Evolutionary conservation across 2,113 vertebrate species (phyloP).

Genomic region (Pseudorectes ferrugineus): DNA sequence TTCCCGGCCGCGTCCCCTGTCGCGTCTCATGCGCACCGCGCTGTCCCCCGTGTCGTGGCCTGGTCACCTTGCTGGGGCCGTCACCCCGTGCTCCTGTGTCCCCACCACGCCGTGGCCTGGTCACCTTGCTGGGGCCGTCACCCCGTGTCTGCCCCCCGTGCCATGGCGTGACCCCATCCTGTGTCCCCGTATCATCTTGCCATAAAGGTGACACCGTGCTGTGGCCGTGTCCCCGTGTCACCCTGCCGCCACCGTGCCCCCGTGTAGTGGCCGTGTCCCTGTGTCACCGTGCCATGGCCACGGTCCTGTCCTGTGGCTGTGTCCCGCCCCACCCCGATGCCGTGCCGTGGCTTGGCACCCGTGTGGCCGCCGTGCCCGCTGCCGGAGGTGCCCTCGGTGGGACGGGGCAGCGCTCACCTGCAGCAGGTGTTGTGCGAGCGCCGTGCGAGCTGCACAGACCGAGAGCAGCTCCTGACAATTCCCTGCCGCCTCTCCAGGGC

Average conservation of each 20-base stretch:
- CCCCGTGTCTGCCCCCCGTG: not conserved
- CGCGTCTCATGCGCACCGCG: fast-evolving
- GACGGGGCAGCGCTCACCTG: not conserved
- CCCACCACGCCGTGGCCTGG: not conserved
- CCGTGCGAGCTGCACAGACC: not conserved
- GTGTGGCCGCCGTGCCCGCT: fast-evolving
- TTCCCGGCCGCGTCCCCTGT: not conserved
- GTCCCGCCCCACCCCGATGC: not conserved
- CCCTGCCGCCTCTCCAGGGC: not conserved
- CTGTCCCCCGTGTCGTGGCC: not conserved
- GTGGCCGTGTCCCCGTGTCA: too few relatives aligned
- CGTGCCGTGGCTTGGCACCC: not conserved
- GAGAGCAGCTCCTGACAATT: not conserved
- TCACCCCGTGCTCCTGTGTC: not conserved
- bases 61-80: not conserved
- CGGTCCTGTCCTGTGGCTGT: fast-evolving
- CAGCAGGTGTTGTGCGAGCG: not conserved
- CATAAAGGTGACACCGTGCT: fast-evolving
- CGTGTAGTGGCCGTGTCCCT: fast-evolving
- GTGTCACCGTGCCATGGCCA: fast-evolving
- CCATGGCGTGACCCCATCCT: fast-evolving
- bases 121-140: not conserved
- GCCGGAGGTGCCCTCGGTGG: fast-evolving
- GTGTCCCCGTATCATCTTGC: not conserved
- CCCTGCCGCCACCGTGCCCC: not conserved